Conservation (phyloP, 2,113 vertebrate genomes). For the Labrus mixtus region DNA sequence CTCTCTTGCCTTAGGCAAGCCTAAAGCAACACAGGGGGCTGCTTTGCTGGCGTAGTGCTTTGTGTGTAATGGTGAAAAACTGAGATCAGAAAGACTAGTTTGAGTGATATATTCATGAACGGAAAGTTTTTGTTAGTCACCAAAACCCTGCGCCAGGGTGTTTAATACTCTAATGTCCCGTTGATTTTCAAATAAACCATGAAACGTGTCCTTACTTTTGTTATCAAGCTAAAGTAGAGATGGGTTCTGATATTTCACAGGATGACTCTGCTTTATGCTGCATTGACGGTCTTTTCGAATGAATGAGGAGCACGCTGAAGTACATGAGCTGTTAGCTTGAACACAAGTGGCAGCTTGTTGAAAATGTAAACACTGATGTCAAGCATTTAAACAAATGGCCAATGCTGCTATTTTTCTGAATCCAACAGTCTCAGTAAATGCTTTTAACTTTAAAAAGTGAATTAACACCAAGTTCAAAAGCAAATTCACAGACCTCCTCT, state of each 20-base stretch:
- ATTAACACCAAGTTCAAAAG: constrained; percentile 12
- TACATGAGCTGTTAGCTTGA: background rate
- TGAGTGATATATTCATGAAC: background rate
- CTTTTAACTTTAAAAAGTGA: background rate
- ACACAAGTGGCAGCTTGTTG: background rate
- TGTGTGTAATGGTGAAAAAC: too few species aligned
- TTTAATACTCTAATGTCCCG: background rate
- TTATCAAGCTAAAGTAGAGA: too few species aligned
- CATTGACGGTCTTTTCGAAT: background rate
- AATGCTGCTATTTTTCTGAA: background rate
- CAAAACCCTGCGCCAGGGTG: background rate
- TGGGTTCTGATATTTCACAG: too few species aligned
- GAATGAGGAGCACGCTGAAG: background rate
- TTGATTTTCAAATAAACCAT: too few species aligned
- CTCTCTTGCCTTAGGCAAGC: background rate
- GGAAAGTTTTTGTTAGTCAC: background rate
- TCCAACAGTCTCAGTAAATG: background rate
- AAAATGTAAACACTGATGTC: background rate
- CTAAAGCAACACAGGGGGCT: too few species aligned
- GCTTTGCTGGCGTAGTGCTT: too few species aligned
- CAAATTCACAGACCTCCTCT: background rate
- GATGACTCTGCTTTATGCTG: background rate
- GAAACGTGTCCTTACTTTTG: too few species aligned
- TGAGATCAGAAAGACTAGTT: too few species aligned
- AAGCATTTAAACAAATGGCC: background rate